Evolutionary conservation across 2,888 invertebrate species (phyloP), one percentile per base, ranked within the genome.

Genomic region (Drosophila barbarae): DNA sequence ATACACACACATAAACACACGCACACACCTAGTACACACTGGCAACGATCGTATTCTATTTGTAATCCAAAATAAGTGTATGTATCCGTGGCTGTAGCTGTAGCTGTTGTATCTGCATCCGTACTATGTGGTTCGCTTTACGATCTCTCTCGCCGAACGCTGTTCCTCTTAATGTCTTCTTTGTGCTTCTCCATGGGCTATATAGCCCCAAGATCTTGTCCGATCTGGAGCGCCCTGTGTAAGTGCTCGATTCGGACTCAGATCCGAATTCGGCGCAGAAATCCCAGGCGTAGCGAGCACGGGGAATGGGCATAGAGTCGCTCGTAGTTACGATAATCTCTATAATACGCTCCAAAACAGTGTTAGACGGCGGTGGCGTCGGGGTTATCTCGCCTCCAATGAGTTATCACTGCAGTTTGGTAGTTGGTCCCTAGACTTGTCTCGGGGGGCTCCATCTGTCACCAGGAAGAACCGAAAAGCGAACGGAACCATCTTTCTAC

Each of bases 21-120:
- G 52, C 35, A 36, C 18, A 42, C 23, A 39, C 51, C 7, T 26
- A 26, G 26, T 7, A 57, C 35, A 42, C 38, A 38, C 74, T 74
- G 77, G 66, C 72, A 82, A 83, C 84, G 81, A 77, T 84, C 84
- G 84, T 83, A 83, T 84, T 78, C 84, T 78, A 78, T 78, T 84
- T 78, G 78, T 78, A 78, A 83, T 84, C 84, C 84, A 77, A 78
- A 83, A 77, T 80, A 77, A 77, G 61, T 80, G 73, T 72, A 74
- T 73, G 74, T 79, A 76, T 63, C 47, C 53, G 63, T 63, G 55
- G 41, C 52, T 74, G 47, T 73, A 47, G 52, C 57, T 59, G 42
- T 58, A 34, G 58, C 44, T 69, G 42, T 75, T 69, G 42, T 75
- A 63, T 57, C 53, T 77, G 72, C 69, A 72, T 71, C 65, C 53